Evolutionary conservation across 2,888 invertebrate species (phyloP), one percentile per base, ranked within the genome.

Genomic region (Eupsilia transversa): DNA sequence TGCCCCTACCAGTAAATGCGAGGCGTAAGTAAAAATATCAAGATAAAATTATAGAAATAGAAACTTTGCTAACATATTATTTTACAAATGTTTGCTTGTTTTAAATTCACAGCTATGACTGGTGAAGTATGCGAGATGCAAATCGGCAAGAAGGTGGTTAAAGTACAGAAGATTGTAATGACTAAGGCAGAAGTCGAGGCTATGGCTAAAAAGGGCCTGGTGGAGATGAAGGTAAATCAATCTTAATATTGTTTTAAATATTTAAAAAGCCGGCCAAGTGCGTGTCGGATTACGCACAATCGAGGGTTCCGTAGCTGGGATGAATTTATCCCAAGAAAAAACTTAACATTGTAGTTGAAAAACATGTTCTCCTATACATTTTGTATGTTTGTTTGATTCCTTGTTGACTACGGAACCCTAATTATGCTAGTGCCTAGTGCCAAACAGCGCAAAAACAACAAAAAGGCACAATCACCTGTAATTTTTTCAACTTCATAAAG

Each of bases 181-280:
- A 97, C 97, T 14, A 97, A 97, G 91, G 97, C 97, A 0, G 97
- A 97, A 89, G 97, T 97, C 33, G 97, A 97, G 82, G 97, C 96
- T 9, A 97, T 97, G 97, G 96, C 97, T 3, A 97, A 97, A 87
- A 96, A 97, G 84, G 97, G 97, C n/a, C 97, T 97, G 57, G 95
- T 97, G 35, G 96, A 97, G 91, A 96, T 97, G 92, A 97, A 97
- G 94, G 97, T 96, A 56, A 65, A 17, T 46, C 7, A 30, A 64
- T 46, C 9, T 52, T 9, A 4, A 64, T 52, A 14, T 46, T 49
- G 5, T 38, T 38, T 27, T 9, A 38, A 38, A 38, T 38, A 4
- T 61, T 27, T 38, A n/a, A n/a, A n/a, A n/a, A n/a, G n/a, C n/a
- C n/a, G n/a, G n/a, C n/a, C n/a, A n/a, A n/a, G n/a, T n/a, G n/a